Base-by-base conservation (phyloP, 2,113 vertebrate genomes). In the Ameiurus melas region DNA sequence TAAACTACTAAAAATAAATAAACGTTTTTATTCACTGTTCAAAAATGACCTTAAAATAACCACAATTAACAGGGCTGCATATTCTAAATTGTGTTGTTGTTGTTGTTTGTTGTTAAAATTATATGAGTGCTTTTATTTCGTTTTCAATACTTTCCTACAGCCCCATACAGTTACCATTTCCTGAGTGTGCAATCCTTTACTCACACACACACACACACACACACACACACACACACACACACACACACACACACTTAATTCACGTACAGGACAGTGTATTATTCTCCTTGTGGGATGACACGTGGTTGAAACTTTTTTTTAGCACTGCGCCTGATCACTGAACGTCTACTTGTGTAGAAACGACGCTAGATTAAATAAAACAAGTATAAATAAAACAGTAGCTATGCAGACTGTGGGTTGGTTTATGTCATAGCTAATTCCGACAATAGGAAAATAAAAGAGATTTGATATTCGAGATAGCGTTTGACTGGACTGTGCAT, bases 261-360 rank as follows among this genome's bases (percentile, higher is more conserved):
- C 80, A 60, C 30, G 80, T 39, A 82, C 33, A 2, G 55, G 36
- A 82, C 17, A n/a, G 20, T 25, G 80, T 43, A 43, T 62, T 62
- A 83, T 83, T 83, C 57, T 43, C 10, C 30, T 36, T 7, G 22
- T 62, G 80, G 12, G 14, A 62, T 27, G 57, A 60, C 86, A 87
- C 86, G 86, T 87, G 86, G 30, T 81, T 22, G 13, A 64, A 86
- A 78, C n/a, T 83, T 62, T 58, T 62, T 58, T 83, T 60, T 20
- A 22, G 19, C 36, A 36, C 55, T 58, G 8, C 3, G 19, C 1
- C 55, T 82, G 9, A 39, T 25, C 55, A 58, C n/a, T 57, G 51
- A 33, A 16, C 33, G 53, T 57, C 20, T 43, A 12, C 58, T 58
- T 53, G 20, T 82, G 30, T 36, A 85, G 17, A 64, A 58, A 17